Base-by-base conservation (phyloP, 2,888 invertebrate species). In the Nemotelus nigrinus region DNA sequence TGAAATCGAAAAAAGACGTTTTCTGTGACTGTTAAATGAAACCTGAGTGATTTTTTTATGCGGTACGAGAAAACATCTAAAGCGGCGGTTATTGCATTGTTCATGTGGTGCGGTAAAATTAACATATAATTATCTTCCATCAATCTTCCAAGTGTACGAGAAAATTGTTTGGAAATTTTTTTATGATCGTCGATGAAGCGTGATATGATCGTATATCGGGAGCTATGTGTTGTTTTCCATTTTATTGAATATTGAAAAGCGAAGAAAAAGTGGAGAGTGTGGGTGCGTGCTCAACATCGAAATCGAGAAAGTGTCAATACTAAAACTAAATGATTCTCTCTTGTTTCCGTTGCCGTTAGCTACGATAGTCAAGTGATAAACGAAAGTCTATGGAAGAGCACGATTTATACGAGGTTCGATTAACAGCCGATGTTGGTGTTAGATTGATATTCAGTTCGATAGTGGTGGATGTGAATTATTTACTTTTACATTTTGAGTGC, bases 251-350 rank as follows among this genome's bases (percentile, higher is more conserved):
- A 53, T 43, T 41, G 53, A 70, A 44, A 50, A n/a, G 7, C 43
- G 7, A 55, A 43, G 53, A 53, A 70, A 70, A 55, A 53, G 70
- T 53, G 43, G 39, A 60, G 25, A 25, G 60, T 63, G 74, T 74
- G 74, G 74, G 74, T 74, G 74, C 70, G 53, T 53, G n/a, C 70
- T 47, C 8, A 63, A 50, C 60, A 74, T 60, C 63, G 25, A 25
- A 25, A 25, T 25, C 25, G 63, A 74, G 74, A 74, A 74, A 74
- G 74, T 74, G 74, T 63, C 74, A 74, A 74, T 60, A 74, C 74
- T 74, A 74, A 63, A 63, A 63, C 50, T 63, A 60, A 48, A 74
- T 60, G 63, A n/a, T 74, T 4, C 8, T 58, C 45, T 47, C 47
- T 63, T 43, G 39, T 8, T 41, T 63, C 50, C 63, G 63, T 57